phyloP scores from a whole-genome alignment of 1,140 invertebrate genomes.

The Cherax destructor region DNA sequence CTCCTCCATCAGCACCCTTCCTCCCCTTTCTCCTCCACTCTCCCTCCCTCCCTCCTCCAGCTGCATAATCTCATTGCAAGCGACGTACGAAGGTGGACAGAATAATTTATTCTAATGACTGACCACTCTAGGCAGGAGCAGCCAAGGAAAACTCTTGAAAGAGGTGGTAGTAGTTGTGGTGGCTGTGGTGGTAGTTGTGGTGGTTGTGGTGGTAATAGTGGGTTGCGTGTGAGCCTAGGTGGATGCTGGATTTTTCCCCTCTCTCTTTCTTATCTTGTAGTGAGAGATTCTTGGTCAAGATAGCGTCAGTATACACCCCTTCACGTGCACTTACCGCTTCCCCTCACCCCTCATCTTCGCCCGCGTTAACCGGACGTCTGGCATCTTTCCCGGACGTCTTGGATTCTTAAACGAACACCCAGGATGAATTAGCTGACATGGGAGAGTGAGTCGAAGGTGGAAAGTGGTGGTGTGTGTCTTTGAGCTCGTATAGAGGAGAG shows the following conservation, averaged over 20 bases:
- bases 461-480: too few relatives aligned
- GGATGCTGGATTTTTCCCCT: background rate
- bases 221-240: background rate
- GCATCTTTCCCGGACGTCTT: background rate
- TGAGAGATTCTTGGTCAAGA: constrained; percentile 1
- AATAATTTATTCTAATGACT: constrained; percentile 44
- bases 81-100: constrained; percentile 32
- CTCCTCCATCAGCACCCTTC: background rate
- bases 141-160: background rate
- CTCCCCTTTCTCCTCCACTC: background rate
- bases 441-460: background rate
- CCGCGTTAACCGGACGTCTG: background rate
- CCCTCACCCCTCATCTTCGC: background rate
- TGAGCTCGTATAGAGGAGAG: background rate
- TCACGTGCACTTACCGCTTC: constrained; percentile 3
- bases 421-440: background rate
- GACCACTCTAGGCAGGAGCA: background rate
- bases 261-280: constrained; percentile 6
- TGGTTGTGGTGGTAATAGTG: too few relatives aligned
- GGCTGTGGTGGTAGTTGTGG: background rate
- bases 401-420: background rate
- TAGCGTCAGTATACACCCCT: constrained; percentile 9
- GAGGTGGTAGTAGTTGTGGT: background rate
- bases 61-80: constrained; percentile 43
- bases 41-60: constrained; percentile 10